A percentile compares a stretch with the other conserved stretches of the same genome.
phyloP scores from a whole-genome alignment of 2,888 invertebrate genomes.

The Philhelius pedissequus region DNA sequence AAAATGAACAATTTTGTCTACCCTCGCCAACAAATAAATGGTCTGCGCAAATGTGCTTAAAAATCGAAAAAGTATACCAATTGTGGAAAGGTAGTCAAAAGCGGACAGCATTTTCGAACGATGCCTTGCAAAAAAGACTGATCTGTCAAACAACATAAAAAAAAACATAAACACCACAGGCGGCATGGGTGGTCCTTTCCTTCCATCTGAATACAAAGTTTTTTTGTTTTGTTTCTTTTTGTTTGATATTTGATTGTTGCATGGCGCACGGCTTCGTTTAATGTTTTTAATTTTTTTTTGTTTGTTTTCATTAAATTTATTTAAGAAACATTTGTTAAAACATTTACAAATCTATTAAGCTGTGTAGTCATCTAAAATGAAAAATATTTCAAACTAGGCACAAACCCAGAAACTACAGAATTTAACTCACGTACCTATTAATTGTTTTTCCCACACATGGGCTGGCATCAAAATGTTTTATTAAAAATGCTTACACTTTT shows the following conservation, averaged over 20 bases:
- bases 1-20: no score
- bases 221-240: slow-evolving; percentile 35
- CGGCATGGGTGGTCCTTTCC: slow-evolving; percentile 63
- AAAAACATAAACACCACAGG: slow-evolving; percentile 13
- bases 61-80: no score
- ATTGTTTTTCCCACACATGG: slow-evolving; percentile 27
- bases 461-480: slow-evolving; percentile 37
- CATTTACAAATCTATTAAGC: neutral
- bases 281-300: slow-evolving; percentile 17
- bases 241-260: slow-evolving; percentile 19
- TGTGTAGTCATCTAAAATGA: neutral
- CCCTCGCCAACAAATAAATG: no score
- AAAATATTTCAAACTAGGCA: neutral
- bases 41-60: no score
- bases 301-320: slow-evolving; percentile 43
- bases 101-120: no score
- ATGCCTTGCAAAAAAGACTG: no score
- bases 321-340: slow-evolving; percentile 22
- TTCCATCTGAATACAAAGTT: neutral
- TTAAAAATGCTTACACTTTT: slow-evolving; percentile 38
- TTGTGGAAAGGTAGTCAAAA: no score
- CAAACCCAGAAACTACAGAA: slow-evolving; percentile 13
- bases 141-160: slow-evolving; percentile 34
- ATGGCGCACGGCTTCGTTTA: neutral
- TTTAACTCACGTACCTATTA: slow-evolving; percentile 56